Base-by-base conservation (phyloP, 1,140 invertebrate genomes). In the Campoletis sonorensis region DNA sequence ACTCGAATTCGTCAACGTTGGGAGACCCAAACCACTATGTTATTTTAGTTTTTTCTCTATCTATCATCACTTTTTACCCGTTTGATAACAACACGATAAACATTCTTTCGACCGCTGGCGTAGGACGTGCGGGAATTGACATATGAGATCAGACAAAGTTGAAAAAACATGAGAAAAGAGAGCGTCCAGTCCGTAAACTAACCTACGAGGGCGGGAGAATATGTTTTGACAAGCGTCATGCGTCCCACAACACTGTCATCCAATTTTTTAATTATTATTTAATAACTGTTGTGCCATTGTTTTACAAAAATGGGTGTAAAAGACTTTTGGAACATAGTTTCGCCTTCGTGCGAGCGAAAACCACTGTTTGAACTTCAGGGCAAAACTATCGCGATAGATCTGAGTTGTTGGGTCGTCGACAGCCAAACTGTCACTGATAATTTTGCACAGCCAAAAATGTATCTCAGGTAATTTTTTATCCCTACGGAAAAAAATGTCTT, bases 381-480 rank as follows among this genome's bases (percentile, higher is more conserved):
- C 15, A 95, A 96, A 92, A 94, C 93, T 0, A 90, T 97, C 16
- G 96, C 96, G 0, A 94, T 97, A 72, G 96, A 97, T 91, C 90
- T 97, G 77, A 95, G 96, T 83, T 95, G 96, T 81, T 97, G 96
- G 96, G 93, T 97, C 23, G 96, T 96, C 86, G 96, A 97, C 85
- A 96, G 95, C 87, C 95, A 96, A 87, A 95, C 94, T 90, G 92
- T 96, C 37, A 93, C 94, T 0, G 95, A 96, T 83, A 94, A 95
- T 89, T 89, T 93, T 84, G 91, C 93, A 33, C 95, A 96, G 89
- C 94, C 95, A 7, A 94, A 95, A 87, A 94, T 96, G 89, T 95
- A 97, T 89, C 91, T 97, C 7, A 94, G 96, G 96, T 96, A 91
- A 88, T 84, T 85, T 79, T 75, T 37, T n/a, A n/a, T 45, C 64